Evolutionary conservation across 1,140 invertebrate species (phyloP).

Genomic region (Pseudachorutes palmiensis): DNA sequence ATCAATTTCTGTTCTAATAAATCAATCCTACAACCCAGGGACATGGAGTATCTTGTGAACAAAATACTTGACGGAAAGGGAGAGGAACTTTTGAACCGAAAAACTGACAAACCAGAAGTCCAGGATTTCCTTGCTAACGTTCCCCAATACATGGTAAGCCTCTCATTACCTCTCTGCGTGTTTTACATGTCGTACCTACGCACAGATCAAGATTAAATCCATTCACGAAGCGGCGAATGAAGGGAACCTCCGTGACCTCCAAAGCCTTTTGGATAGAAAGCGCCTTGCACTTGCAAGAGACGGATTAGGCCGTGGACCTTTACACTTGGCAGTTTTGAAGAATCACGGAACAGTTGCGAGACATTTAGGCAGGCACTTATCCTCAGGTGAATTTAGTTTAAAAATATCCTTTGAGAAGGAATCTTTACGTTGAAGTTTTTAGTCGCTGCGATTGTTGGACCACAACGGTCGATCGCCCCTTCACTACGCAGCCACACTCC

Average conservation of each 20-base stretch:
- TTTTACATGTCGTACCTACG: constrained; percentile 47
- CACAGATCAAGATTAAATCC: constrained; percentile 76
- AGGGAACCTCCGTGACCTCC: constrained; percentile 72
- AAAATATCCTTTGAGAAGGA: constrained; percentile 47
- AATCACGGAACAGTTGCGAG: constrained; percentile 20
- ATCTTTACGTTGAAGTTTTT: constrained; percentile 37
- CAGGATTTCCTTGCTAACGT: constrained; percentile 84
- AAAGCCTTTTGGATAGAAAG: constrained; percentile 75
- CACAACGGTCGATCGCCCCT: constrained; percentile 75
- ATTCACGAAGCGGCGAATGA: constrained; percentile 74
- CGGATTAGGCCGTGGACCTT: constrained; percentile 55
- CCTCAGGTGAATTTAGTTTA: constrained; percentile 33
- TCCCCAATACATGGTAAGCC: constrained; percentile 74
- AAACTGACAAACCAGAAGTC: constrained; percentile 67
- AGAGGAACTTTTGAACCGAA: constrained; percentile 61
- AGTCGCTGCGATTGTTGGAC: constrained; percentile 47
- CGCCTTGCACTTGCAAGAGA: constrained; percentile 83
- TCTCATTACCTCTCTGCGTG: background rate
- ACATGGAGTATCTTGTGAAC: constrained; percentile 80
- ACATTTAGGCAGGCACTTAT: constrained; percentile 22
- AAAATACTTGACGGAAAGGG: constrained; percentile 79
- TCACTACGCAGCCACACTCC: constrained; percentile 77
- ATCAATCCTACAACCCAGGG: constrained; percentile 45
- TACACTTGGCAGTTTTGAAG: constrained; percentile 29
- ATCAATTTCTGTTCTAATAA: background rate